phyloP scores from a whole-genome alignment of 2,888 invertebrate genomes.

The Rotaria sp. region DNA sequence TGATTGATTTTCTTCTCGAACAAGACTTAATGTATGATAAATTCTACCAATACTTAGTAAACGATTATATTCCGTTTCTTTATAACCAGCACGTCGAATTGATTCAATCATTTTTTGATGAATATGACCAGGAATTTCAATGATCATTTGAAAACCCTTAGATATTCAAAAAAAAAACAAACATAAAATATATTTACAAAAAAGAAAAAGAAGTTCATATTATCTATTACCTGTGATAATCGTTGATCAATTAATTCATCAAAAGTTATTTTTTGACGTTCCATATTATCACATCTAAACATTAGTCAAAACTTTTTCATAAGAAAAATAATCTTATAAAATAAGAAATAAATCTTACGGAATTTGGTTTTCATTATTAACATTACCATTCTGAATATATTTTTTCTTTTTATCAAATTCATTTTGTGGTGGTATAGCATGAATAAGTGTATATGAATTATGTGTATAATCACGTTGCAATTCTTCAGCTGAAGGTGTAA shows the following conservation, averaged over 20 bases:
- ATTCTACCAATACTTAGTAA: neutral
- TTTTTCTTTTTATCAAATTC: neutral
- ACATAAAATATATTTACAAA: too few relatives aligned
- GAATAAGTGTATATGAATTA: constrained; percentile 63
- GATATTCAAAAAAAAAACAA: neutral
- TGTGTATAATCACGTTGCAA: constrained; percentile 4
- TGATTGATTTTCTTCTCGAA: neutral
- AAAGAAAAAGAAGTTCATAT: neutral
- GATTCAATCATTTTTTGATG: neutral
- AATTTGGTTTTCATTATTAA: neutral
- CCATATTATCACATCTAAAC: neutral
- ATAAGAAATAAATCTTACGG: neutral
- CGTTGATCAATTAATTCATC: constrained; percentile 30
- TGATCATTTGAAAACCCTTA: constrained; percentile 9
- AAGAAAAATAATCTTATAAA: neutral
- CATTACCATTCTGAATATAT: neutral
- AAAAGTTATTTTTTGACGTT: neutral
- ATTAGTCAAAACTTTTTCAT: neutral
- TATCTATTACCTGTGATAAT: neutral
- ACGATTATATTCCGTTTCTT: neutral
- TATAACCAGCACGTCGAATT: neutral
- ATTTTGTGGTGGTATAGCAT: constrained; percentile 31
- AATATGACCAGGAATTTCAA: neutral
- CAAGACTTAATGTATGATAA: constrained; percentile 29
- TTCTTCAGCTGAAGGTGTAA: constrained; percentile 66